These are phyloP conservation scores for Chaetura pelagica DNA, from an alignment of 2,113 vertebrate genomes.

Conservation along the genomic window DNA sequence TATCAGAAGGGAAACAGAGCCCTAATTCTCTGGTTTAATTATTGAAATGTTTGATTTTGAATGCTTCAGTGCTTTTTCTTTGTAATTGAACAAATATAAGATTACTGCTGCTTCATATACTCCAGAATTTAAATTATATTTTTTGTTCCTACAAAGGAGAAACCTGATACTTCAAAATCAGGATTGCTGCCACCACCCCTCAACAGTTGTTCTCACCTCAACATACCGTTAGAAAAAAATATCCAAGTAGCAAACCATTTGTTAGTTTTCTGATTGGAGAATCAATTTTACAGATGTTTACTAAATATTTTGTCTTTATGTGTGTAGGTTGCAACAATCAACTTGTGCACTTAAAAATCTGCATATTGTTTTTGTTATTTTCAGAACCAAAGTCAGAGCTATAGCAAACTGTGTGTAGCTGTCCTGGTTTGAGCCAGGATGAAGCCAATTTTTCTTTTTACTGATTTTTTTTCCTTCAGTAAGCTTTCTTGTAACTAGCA, in stretches of 20 bases:
- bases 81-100: slow-evolving; percentile 68
- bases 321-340: neutral
- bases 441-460: too few species aligned
- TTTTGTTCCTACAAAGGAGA: neutral
- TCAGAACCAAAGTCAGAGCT: neutral
- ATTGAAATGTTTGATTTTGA: slow-evolving; percentile 76
- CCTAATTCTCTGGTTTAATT: slow-evolving; percentile 74
- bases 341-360: neutral
- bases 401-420: neutral
- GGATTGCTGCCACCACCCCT: neutral
- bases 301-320: neutral
- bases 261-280: neutral
- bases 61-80: slow-evolving; percentile 72
- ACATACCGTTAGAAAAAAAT: neutral
- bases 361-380: neutral
- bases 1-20: slow-evolving; percentile 56
- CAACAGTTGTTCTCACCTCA: neutral
- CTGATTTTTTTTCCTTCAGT: too few species aligned
- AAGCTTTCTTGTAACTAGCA: too few species aligned
- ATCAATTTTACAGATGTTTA: neutral
- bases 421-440: too few species aligned
- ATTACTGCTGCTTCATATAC: slow-evolving; percentile 29
- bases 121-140: slow-evolving; percentile 44
- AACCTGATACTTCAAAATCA: neutral
- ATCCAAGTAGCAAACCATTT: neutral